phyloP scores from a whole-genome alignment of 2,113 vertebrate genomes.

The Muscicapa adusta region DNA sequence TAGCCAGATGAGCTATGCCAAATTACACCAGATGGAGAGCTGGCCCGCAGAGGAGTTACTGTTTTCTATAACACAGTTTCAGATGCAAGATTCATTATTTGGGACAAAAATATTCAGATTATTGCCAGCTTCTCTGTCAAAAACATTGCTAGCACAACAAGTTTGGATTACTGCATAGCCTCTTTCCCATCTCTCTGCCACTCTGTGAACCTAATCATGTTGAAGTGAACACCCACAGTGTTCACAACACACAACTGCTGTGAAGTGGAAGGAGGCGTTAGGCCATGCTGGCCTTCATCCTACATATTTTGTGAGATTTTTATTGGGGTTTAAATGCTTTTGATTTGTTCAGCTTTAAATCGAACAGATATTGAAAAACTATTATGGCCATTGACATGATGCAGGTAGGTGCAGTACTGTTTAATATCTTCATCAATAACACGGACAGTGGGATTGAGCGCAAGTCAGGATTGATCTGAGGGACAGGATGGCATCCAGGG shows the following conservation, averaged over 20 bases:
- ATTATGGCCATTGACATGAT: accelerated
- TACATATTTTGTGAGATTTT: not conserved
- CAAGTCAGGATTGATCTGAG: too few species aligned
- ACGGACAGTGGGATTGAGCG: not conserved
- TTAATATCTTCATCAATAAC: not conserved
- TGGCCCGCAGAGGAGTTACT: constrained; percentile 40
- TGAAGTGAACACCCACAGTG: constrained; percentile 45
- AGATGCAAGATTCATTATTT: constrained; percentile 46
- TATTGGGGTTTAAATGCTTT: not conserved
- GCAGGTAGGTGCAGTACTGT: too few species aligned
- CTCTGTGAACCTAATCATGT: constrained; percentile 6
- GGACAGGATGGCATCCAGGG: not conserved
- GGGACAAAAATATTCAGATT: constrained; percentile 48
- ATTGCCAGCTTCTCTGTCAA: constrained; percentile 41
- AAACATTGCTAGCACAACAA: constrained; percentile 15
- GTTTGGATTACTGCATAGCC: constrained; percentile 11
- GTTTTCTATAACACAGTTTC: constrained; percentile 43
- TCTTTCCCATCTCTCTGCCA: not conserved
- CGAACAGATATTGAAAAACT: not conserved
- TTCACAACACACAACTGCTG: constrained; percentile 23
- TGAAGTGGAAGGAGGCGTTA: not conserved
- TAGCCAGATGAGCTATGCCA: constrained; percentile 34
- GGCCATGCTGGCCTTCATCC: constrained; percentile 12
- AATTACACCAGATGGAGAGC: constrained; percentile 49
- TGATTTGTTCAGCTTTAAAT: not conserved